Conservation (phyloP, 2,888 invertebrate genomes). For the Zaprionus obscuricornis region DNA sequence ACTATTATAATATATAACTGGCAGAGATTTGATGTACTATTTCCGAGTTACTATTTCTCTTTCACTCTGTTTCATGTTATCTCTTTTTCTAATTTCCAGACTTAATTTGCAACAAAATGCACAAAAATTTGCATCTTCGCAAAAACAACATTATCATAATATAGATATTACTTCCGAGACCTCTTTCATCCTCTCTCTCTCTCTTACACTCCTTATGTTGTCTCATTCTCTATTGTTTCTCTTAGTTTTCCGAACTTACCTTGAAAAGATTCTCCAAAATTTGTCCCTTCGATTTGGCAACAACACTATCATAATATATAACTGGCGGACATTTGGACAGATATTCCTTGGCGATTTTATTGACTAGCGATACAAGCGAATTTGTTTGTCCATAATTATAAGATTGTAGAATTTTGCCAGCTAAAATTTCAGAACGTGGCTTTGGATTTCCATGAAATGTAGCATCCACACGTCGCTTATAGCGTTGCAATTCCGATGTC, state of each 20-base stretch:
- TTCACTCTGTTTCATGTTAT: neutral
- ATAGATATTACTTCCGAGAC: too few species aligned
- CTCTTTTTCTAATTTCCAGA: neutral
- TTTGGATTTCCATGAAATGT: slow-evolving; percentile 86
- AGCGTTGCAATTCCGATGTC: slow-evolving; percentile 6
- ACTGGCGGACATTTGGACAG: slow-evolving; percentile 87
- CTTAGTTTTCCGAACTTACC: slow-evolving; percentile 46
- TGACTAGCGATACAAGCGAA: slow-evolving; percentile 86
- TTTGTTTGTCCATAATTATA: slow-evolving; percentile 84
- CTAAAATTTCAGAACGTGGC: slow-evolving; percentile 85
- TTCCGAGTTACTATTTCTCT: too few species aligned
- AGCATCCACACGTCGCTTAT: slow-evolving; percentile 84
- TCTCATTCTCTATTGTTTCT: too few species aligned
- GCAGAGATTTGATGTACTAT: slow-evolving; percentile 88
- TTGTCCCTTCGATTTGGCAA: slow-evolving; percentile 85
- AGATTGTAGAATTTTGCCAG: slow-evolving; percentile 83
- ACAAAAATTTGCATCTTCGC: too few species aligned
- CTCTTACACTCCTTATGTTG: too few species aligned
- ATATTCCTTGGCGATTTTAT: slow-evolving; percentile 86
- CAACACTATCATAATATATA: slow-evolving; percentile 87
- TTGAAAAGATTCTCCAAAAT: slow-evolving; percentile 86
- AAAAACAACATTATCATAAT: too few species aligned
- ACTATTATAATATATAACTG: too few species aligned
- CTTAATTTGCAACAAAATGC: too few species aligned
- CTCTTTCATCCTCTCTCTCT: too few species aligned